A percentile compares a stretch with the other conserved stretches of the same genome.
These are phyloP conservation scores for Lutjanus erythropterus DNA, from an alignment of 2,113 vertebrate genomes.

Conservation along the genomic window DNA sequence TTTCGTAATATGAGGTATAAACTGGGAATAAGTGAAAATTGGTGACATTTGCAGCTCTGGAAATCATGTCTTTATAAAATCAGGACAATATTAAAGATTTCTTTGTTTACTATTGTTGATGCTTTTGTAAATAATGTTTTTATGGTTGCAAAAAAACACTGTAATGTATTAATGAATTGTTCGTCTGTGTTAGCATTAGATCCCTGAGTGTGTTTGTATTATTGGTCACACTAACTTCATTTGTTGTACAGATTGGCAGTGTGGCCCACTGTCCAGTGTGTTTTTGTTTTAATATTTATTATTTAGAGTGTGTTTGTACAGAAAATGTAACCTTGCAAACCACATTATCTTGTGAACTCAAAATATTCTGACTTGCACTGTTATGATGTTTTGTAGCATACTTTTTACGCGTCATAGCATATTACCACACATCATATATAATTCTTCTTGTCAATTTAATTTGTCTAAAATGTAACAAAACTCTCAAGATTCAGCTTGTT, in stretches of 20 bases:
- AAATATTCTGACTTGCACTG: conserved; percentile 53
- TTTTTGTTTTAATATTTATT: conserved; percentile 66
- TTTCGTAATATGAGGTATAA: conserved; percentile 16
- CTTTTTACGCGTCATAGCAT: conserved; percentile 28
- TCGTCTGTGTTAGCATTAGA: conserved; percentile 51
- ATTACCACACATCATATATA: conserved; percentile 7
- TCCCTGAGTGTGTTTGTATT: conserved; percentile 41
- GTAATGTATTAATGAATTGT: conserved; percentile 31
- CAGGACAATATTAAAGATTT: conserved; percentile 35
- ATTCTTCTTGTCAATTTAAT: neutral
- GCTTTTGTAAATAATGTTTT: conserved; percentile 59
- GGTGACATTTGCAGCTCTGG: conserved; percentile 62
- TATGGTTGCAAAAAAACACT: conserved; percentile 46
- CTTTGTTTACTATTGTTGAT: conserved; percentile 66
- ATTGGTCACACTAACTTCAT: conserved; percentile 47
- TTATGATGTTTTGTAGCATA: conserved; percentile 50
- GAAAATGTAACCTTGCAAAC: conserved; percentile 43
- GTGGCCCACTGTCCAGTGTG: conserved; percentile 18
- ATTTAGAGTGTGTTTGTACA: conserved; percentile 69
- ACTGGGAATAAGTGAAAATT: conserved; percentile 6
- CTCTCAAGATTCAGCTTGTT: neutral
- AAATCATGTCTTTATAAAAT: conserved; percentile 41
- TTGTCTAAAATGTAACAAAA: neutral
- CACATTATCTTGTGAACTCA: conserved; percentile 39
- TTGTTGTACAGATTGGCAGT: conserved; percentile 69